Percentiles rank a stretch among this genome's conserved stretches.
These are phyloP conservation scores for Polydrusus tereticollis DNA, from an alignment of 2,888 invertebrate genomes.

Conservation along the genomic window DNA sequence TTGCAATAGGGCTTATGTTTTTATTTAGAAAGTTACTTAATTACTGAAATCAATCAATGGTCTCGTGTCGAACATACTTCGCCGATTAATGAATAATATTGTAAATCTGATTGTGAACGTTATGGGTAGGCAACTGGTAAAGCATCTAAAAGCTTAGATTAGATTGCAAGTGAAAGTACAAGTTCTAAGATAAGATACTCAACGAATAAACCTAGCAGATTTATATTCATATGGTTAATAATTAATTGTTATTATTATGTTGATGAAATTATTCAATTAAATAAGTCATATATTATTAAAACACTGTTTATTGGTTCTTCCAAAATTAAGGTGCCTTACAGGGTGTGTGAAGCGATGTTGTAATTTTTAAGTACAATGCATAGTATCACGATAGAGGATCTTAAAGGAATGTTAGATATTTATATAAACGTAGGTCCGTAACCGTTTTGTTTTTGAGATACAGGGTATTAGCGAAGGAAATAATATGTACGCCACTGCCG, in stretches of 20 bases:
- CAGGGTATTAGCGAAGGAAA: too few species aligned
- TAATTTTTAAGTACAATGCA: too few species aligned
- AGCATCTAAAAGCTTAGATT: neutral
- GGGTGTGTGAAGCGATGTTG: too few species aligned
- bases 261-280: neutral
- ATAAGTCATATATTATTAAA: neutral
- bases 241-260: neutral
- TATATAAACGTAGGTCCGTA: too few species aligned
- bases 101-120: neutral
- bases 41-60: slow-evolving; percentile 20
- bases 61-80: neutral
- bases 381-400: too few species aligned
- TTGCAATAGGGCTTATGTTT: slow-evolving; percentile 19
- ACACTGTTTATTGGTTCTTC: too few species aligned
- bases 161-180: slow-evolving; percentile 6
- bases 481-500: too few species aligned
- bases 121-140: slow-evolving; percentile 18
- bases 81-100: neutral
- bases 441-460: too few species aligned
- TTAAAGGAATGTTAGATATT: too few species aligned
- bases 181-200: neutral
- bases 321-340: too few species aligned
- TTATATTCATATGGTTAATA: slow-evolving; percentile 21
- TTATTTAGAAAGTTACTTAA: slow-evolving; percentile 24
- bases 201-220: slow-evolving; percentile 12